phyloP scores from a whole-genome alignment of 2,797 vertebrate genomes.

The Spea hammondii region DNA sequence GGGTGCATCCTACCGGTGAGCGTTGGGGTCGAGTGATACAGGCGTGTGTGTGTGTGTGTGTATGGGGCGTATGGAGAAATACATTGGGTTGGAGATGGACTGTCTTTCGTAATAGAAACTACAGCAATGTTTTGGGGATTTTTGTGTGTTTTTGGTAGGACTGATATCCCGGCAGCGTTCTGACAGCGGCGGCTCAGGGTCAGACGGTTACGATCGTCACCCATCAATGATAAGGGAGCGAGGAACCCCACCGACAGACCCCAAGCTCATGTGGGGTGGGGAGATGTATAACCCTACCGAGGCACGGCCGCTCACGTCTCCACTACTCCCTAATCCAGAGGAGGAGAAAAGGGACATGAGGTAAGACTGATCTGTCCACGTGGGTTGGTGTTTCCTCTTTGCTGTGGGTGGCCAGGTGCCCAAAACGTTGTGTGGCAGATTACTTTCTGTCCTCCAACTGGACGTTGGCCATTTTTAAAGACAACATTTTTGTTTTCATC shows the following conservation, averaged over 20 bases:
- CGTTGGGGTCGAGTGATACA: background rate
- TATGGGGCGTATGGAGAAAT: too few species aligned
- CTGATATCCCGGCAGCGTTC: slow-evolving; percentile 86
- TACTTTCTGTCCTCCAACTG: too few species aligned
- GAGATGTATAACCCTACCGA: slow-evolving; percentile 78
- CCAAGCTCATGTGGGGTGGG: slow-evolving; percentile 84
- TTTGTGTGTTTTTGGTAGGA: slow-evolving; percentile 63
- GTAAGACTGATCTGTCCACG: slow-evolving; percentile 58
- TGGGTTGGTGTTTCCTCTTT: too few species aligned
- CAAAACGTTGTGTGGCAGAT: too few species aligned
- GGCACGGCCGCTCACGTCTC: slow-evolving; percentile 74
- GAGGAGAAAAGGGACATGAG: slow-evolving; percentile 85
- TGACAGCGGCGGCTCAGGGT: slow-evolving; percentile 86
- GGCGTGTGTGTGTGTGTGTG: too few species aligned
- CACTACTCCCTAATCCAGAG: slow-evolving; percentile 79
- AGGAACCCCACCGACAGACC: slow-evolving; percentile 87
- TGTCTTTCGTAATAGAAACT: too few species aligned
- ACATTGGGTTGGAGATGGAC: too few species aligned
- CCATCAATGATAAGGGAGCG: slow-evolving; percentile 72
- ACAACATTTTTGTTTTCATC: background rate
- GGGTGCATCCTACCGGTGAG: slow-evolving; percentile 82
- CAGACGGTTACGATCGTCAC: slow-evolving; percentile 86
- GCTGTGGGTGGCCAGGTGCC: too few species aligned
- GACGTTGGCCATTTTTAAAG: too few species aligned
- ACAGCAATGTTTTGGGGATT: background rate